Conservation (phyloP, 2,797 vertebrate species). For the Huso huso region DNA sequence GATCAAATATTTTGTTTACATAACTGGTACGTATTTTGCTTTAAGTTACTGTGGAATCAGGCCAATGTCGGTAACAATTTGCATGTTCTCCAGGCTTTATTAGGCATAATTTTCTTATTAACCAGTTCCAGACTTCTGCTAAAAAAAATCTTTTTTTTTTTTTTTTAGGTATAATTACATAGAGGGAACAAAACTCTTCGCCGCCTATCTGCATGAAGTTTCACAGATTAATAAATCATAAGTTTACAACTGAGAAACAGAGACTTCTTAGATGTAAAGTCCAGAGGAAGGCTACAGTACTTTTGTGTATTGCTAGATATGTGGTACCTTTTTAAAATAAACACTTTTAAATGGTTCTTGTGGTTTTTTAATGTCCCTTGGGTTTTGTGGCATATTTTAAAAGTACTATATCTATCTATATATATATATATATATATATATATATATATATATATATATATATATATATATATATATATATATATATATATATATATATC, state of each 20-base stretch:
- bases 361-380: no score
- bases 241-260: background rate
- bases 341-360: no score
- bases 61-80: background rate
- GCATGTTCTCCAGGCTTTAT: background rate
- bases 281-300: no score
- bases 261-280: no score
- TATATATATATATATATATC: no score
- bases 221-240: constrained; percentile 40
- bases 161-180: constrained; percentile 75
- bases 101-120: background rate
- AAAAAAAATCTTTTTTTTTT: constrained; percentile 12
- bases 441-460: no score
- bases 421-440: no score
- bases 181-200: constrained; percentile 78
- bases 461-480: no score
- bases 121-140: background rate
- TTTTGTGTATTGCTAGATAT: no score
- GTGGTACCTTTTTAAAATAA: no score
- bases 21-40: background rate
- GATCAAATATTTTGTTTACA: background rate
- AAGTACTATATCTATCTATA: no score
- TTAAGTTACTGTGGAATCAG: background rate
- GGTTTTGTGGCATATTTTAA: no score
- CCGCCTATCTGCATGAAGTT: constrained; percentile 62